Evolutionary conservation across 2,797 vertebrate genomes (phyloP), one percentile per base, ranked within the genome.

Genomic region (Rallus crepitans): DNA sequence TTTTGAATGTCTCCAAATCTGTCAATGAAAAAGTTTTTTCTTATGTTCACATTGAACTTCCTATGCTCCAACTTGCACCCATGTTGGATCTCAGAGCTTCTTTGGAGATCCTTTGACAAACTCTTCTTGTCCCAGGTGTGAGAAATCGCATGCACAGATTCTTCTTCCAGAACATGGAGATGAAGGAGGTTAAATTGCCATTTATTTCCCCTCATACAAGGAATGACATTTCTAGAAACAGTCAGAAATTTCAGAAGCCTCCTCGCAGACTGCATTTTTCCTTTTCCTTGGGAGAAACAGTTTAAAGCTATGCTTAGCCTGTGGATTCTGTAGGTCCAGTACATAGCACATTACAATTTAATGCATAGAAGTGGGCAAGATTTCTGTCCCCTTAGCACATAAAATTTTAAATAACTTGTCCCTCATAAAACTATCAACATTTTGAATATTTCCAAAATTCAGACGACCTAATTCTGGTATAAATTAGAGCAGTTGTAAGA

Each of bases 381-480:
- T 72, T 87, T 82, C 45, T 93, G 6, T 60, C 5, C 18, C 10
- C 5, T 66, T 37, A 83, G 7, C 16, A 76, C 21, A 30, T 28
- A 35, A 86, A 92, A 30, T 0, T 2, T 6, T 66, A 59, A 81
- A 73, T 50, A 4, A 92, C 84, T 23, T 50, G 5, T 19, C 11
- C n/a, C 7, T 79, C 47, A 72, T 63, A 79, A 84, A 57, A 48
- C 12, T n/a, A 64, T 40, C 21, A 70, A 16, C 33, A 40, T 79
- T 88, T 91, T 56, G 31, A 63, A 95, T 61, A 11, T 93, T 89
- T 77, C 33, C 15, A 89, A 86, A 83, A 72, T 76, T 70, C 47
- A 30, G 2, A 21, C 81, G 9, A 68, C 64, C 48, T 85, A 50
- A 80, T n/a, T 56, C 12, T 25, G 9, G 9, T 61, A 64, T 52